A percentile compares a stretch with the other conserved stretches of the same genome.
These are phyloP conservation scores for Neolamprologus brichardi DNA, from an alignment of 2,113 vertebrate genomes.

Conservation along the genomic window DNA sequence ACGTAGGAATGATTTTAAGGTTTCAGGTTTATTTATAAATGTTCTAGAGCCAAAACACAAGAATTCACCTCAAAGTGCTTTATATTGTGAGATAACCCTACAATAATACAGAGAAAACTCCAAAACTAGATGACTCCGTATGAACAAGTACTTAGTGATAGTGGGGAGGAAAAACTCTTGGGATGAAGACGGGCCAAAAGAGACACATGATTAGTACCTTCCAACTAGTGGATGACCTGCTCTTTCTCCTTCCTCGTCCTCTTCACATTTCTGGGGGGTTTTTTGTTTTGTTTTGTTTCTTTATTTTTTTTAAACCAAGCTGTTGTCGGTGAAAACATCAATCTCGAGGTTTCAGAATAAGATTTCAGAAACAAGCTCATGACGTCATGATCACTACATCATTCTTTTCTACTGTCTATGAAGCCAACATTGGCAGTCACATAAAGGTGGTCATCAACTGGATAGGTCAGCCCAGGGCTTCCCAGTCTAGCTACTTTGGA, in stretches of 20 bases:
- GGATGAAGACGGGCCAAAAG: neutral
- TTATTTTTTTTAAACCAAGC: neutral
- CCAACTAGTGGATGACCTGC: neutral
- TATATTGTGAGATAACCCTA: neutral
- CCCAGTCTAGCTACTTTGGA: neutral
- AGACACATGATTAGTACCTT: neutral
- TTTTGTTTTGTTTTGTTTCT: neutral
- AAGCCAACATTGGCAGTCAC: neutral
- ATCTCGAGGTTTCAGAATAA: neutral
- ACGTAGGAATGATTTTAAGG: neutral
- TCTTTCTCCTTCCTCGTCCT: neutral
- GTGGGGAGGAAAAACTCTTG: neutral
- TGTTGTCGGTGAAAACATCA: neutral
- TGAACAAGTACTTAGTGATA: neutral
- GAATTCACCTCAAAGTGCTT: neutral
- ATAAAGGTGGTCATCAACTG: neutral
- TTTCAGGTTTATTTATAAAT: neutral
- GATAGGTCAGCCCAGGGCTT: neutral
- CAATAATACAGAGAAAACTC: neutral
- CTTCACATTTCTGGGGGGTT: fast-evolving
- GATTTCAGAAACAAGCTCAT: neutral
- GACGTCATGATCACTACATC: neutral
- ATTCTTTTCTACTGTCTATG: neutral
- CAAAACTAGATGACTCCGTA: neutral
- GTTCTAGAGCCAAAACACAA: neutral